Base-by-base conservation (phyloP, 2,797 vertebrate species). In the Capromys pilorides region DNA sequence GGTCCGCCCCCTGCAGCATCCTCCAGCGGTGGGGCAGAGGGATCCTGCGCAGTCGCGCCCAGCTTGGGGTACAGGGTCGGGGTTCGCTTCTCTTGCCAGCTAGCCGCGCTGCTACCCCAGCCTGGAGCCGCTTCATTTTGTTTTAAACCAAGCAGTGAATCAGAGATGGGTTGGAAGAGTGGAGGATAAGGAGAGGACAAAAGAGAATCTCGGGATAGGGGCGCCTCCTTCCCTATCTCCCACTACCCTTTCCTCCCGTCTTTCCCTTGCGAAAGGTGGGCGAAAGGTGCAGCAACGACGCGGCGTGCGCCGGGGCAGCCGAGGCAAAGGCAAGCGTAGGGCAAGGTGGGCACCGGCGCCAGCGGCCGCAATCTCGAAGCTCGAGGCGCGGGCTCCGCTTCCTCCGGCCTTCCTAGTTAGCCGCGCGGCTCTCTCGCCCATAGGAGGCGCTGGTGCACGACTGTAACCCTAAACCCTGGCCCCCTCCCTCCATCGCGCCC, bases 391-490 rank as follows among this genome's bases (percentile, higher is more conserved):
- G 80, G 6, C 81, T 66, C 5, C 0, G 33, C 26, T 61, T 1
- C 51, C 39, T 12, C 26, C 1, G 94, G 91, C 54, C 39, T 69
- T 78, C 36, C 57, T 28, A 0, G 45, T 5, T 0, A 39, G 67
- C 41, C 62, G 45, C 75, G 87, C 16, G 33, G 19, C 92, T 59
- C 31, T 86, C 16, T 18, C 62, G 62, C 94, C 97, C 61, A 16
- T 66, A 97, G 97, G 97, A 97, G 97, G 97, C 95, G 97, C 97
- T 96, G 92, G 66, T n/a, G 94, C 28, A 51, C 94, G 73, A 3
- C 78, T 97, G 97, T 96, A 97, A 97, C 69, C 88, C 96, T 97
- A 97, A 96, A 97, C 97, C 97, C 80, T 22, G 1, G 39, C 41
- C 90, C 86, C 84, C 77, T 57, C 73, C 85, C 91, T 66, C 90